Base-by-base conservation (phyloP, 2,113 vertebrate genomes). In the Seriola dumerili region DNA sequence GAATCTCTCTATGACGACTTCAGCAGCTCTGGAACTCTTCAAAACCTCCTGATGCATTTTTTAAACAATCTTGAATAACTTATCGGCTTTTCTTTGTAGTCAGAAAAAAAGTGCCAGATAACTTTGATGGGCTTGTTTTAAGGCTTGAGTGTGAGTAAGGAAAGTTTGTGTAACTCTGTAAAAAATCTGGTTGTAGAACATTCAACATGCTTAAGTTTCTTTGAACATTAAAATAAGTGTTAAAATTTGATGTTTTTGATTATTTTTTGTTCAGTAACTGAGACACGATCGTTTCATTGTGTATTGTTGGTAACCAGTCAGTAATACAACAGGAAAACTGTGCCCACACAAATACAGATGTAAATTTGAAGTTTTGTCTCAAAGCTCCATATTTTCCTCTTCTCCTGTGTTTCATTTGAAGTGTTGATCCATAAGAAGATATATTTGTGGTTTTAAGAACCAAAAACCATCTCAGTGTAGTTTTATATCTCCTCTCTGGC, bases 51-150 rank as follows among this genome's bases (percentile, higher is more conserved):
- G 36, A 65, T 62, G 44, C 48, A 66, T 23, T 75, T 55, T 59
- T 67, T 59, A 63, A 46, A 32, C 8, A 61, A 12, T 42, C 13
- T 55, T 78, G 17, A 61, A 5, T 68, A 13, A 71, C 16, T 57
- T 6, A 65, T 76, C 52, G 73, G 57, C n/a, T 69, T 78, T 80
- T 46, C 17, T 78, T 83, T 81, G 42, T 54, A 11, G 63, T 34
- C 40, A 66, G 12, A 79, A 44, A 12, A 42, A 68, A 50, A 19
- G 16, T 76, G n/a, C 14, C 17, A 36, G 36, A 55, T 16, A 19
- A 19, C 4, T 38, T 74, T 59, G 52, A n/a, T 13, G 13, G 57
- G 6, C 44, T 71, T 75, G 61, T 8, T 57, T 61, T 52, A 12
- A 68, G 17, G 25, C 25, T 62, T 55, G 7, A 25, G 12, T 32